Evolutionary conservation across 2,888 invertebrate species (phyloP).

Genomic region (Coelogynopora nodosa): DNA sequence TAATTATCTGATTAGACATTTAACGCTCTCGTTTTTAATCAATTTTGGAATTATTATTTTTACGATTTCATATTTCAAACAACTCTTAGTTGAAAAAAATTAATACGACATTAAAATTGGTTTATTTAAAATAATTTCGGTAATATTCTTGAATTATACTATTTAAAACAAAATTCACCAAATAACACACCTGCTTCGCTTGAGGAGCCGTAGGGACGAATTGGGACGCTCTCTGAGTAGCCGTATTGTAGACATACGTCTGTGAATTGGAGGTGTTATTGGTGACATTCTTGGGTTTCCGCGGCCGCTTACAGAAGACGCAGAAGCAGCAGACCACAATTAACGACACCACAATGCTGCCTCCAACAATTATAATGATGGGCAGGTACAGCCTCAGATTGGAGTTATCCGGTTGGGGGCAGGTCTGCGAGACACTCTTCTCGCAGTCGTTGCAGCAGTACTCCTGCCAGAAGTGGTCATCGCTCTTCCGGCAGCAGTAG

Average conservation of each 20-base stretch:
- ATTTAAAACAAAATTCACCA: neutral
- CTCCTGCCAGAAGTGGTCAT: neutral
- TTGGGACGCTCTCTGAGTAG: neutral
- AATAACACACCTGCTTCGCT: neutral
- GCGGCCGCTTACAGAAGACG: neutral
- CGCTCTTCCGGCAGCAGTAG: neutral
- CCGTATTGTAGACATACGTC: neutral
- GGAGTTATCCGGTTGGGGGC: neutral
- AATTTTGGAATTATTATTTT: neutral
- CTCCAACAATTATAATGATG: neutral
- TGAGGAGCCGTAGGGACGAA: neutral
- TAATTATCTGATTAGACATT: too few species aligned
- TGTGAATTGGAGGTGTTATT: neutral
- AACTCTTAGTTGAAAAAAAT: neutral
- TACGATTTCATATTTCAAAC: neutral
- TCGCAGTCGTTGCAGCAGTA: neutral
- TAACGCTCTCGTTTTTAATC: too few species aligned
- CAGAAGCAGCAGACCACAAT: neutral
- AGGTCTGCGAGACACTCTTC: neutral
- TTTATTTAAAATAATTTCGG: neutral
- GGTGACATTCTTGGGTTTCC: neutral
- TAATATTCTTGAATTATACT: neutral
- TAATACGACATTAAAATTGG: neutral
- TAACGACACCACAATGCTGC: neutral
- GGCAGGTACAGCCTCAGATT: neutral